These are phyloP conservation scores for Epizoanthus stellaris DNA, from an alignment of 92 coral and sea anemone genomes.

Conservation along the genomic window DNA sequence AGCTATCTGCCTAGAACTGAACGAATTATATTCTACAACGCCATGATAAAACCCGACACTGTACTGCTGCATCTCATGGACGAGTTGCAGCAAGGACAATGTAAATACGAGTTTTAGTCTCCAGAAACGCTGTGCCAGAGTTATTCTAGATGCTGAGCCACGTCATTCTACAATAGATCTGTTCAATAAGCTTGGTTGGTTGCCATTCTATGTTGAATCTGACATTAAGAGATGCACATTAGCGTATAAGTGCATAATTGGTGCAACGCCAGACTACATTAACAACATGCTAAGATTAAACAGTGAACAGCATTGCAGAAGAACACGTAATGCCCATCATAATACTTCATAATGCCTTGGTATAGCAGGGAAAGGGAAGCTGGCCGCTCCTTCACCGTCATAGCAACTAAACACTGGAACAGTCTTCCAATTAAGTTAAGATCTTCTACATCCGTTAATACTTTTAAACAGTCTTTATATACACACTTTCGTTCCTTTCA, in stretches of 20 bases:
- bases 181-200: background rate
- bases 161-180: too few species aligned
- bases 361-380: too few species aligned
- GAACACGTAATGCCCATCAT: too few species aligned
- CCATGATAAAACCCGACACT: too few species aligned
- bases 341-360: too few species aligned
- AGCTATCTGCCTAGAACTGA: constrained; percentile 45
- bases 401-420: constrained; percentile 2
- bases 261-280: background rate
- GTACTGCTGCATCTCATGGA: background rate
- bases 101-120: background rate
- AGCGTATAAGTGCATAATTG: background rate
- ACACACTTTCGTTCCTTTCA: background rate
- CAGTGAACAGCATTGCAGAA: background rate
- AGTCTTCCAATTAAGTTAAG: background rate
- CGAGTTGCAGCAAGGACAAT: constrained; percentile 1
- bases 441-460: constrained; percentile 8
- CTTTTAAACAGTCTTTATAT: background rate
- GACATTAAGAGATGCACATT: background rate
- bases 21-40: constrained; percentile 32
- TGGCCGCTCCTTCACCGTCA: constrained; percentile 6
- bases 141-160: too few species aligned
- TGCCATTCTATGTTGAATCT: background rate
- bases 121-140: too few species aligned
- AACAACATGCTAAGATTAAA: background rate